Conservation (phyloP, 2,797 vertebrate species). For the Sardinella longiceps region DNA sequence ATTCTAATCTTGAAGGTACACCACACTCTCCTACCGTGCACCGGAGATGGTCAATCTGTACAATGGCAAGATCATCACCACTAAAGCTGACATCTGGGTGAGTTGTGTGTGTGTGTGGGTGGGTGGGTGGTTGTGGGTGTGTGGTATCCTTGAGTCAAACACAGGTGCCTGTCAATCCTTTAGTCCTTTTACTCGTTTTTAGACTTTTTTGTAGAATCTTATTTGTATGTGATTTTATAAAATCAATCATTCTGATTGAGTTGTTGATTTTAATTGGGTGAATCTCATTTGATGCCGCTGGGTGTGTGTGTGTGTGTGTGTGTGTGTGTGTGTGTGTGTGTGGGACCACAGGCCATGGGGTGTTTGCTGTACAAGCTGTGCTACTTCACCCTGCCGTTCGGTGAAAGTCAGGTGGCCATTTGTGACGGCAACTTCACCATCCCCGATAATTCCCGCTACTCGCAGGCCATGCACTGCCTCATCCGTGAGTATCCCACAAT, state of each 20-base stretch:
- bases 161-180: no score
- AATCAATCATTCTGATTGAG: no score
- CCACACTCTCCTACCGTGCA: slow-evolving; percentile 94
- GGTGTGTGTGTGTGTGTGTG: background rate
- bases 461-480: slow-evolving; percentile 97
- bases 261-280: no score
- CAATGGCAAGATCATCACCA: slow-evolving; percentile 94
- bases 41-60: slow-evolving; percentile 99
- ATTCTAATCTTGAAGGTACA: slow-evolving; percentile 82
- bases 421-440: slow-evolving; percentile 99
- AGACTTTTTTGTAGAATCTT: no score
- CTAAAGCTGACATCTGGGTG: slow-evolving; percentile 97
- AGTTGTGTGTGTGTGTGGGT: slow-evolving; percentile 43
- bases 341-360: slow-evolving; percentile 82
- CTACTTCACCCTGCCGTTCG: slow-evolving; percentile 97
- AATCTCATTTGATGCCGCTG: no score
- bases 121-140: background rate
- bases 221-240: no score
- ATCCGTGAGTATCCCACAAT: slow-evolving; percentile 86
- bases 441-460: slow-evolving; percentile 96
- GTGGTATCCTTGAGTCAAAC: background rate
- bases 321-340: slow-evolving; percentile 37
- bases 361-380: slow-evolving; percentile 98
- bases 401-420: slow-evolving; percentile 99
- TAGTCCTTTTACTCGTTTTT: no score